These are phyloP conservation scores for Phylloscopus trochilus DNA, from an alignment of 2,113 vertebrate species.

Conservation along the genomic window DNA sequence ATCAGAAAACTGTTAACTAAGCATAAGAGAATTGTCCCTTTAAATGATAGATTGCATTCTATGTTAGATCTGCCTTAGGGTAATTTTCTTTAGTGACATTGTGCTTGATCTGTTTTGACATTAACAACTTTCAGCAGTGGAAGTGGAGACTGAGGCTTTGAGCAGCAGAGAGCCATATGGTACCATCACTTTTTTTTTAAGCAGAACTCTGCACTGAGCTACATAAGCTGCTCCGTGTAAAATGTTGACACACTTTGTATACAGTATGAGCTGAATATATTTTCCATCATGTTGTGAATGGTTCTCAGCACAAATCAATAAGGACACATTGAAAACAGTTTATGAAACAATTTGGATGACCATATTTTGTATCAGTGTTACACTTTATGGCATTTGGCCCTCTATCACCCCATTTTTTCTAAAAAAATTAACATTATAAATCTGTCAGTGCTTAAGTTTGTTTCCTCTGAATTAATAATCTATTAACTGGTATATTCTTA, in stretches of 20 bases:
- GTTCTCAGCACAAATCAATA: background rate
- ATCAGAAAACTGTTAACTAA: background rate
- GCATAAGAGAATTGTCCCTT: background rate
- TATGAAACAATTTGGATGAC: background rate
- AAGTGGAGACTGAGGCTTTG: background rate
- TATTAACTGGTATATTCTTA: background rate
- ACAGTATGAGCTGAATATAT: background rate
- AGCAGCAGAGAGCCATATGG: background rate
- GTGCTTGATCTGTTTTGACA: constrained; percentile 14
- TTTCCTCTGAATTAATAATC: background rate
- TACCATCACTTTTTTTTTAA: background rate
- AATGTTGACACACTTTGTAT: background rate
- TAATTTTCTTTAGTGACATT: background rate
- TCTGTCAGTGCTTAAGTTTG: background rate
- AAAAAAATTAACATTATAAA: background rate
- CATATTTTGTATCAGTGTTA: background rate
- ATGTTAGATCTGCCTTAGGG: background rate
- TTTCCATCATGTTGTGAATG: background rate
- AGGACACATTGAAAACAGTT: background rate
- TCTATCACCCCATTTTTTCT: background rate
- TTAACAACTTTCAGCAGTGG: background rate
- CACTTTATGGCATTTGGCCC: background rate
- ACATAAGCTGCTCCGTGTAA: background rate
- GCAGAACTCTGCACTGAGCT: background rate
- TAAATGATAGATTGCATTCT: background rate